Conservation (phyloP, 2,888 invertebrate species). For the Apamea monoglypha region DNA sequence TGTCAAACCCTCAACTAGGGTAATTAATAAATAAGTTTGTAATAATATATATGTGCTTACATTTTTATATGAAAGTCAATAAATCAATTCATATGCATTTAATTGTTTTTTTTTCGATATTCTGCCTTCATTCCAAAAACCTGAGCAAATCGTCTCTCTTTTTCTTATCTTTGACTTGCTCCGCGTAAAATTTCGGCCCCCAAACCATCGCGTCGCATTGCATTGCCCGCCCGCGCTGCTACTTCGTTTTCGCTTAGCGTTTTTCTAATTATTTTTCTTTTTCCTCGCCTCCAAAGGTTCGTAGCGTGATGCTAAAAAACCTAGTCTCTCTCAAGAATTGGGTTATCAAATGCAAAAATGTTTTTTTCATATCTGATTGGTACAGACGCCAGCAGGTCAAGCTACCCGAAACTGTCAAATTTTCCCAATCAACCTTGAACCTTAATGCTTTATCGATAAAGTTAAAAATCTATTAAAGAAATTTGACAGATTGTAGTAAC, state of each 20-base stretch:
- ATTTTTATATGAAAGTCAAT: constrained; percentile 27
- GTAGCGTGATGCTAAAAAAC: not conserved
- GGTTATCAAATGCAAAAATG: not conserved
- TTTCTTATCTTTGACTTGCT: not conserved
- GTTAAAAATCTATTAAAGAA: no score
- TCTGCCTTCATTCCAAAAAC: not conserved
- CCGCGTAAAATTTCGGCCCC: not conserved
- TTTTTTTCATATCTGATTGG: not conserved
- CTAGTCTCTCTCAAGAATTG: not conserved
- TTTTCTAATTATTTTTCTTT: not conserved
- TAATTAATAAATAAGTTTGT: constrained; percentile 9
- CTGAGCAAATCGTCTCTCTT: not conserved
- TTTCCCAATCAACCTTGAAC: no score
- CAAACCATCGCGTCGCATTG: not conserved
- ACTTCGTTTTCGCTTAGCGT: not conserved
- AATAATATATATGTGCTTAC: not conserved
- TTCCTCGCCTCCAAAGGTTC: not conserved
- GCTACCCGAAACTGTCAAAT: no score
- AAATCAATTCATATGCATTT: constrained; percentile 20
- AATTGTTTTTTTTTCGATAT: not conserved
- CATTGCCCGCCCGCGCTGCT: not conserved
- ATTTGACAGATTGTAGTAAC: no score
- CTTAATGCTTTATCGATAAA: no score
- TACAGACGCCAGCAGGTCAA: no score
- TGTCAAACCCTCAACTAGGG: constrained; percentile 6